Percentiles rank a stretch among this genome's conserved stretches.
phyloP scores from a whole-genome alignment of 37 sponge, comb jelly and placozoan species.

The Spongilla lacustris region DNA sequence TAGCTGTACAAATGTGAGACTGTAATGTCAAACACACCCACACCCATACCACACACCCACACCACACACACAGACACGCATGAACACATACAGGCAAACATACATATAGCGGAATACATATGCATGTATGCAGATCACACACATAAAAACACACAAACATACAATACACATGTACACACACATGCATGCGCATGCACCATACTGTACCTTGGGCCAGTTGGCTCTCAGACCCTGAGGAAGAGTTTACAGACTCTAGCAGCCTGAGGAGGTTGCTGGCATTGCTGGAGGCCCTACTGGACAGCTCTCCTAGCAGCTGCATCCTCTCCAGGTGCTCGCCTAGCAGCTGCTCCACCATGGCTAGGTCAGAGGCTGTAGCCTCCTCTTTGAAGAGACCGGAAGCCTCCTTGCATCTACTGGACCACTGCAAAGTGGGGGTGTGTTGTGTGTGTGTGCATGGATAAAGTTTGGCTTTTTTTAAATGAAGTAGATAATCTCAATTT shows the following conservation, averaged over 20 bases:
- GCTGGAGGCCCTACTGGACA: background rate
- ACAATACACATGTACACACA: background rate
- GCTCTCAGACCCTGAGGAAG: background rate
- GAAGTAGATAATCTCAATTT: too few relatives aligned
- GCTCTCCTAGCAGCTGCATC: constrained; percentile 24
- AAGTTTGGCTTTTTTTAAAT: too few relatives aligned
- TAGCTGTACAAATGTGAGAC: background rate
- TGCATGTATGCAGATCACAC: background rate
- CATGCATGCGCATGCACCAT: background rate
- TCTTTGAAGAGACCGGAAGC: constrained; percentile 7
- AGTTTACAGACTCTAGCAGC: constrained; percentile 4
- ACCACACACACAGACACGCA: background rate
- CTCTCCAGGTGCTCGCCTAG: constrained; percentile 1
- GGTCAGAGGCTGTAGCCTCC: constrained; percentile 8
- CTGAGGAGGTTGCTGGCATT: constrained; percentile 26
- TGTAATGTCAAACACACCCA: background rate
- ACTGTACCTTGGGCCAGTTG: background rate
- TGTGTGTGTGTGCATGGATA: background rate
- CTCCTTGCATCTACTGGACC: constrained; percentile 20
- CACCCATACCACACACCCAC: background rate
- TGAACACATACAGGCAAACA: background rate
- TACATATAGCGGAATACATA: background rate
- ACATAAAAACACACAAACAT: background rate
- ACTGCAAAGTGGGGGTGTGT: constrained; percentile 5
- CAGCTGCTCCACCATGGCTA: constrained; percentile 5